Conservation (phyloP, 2,888 invertebrate species). For the Lutraria lutraria region DNA sequence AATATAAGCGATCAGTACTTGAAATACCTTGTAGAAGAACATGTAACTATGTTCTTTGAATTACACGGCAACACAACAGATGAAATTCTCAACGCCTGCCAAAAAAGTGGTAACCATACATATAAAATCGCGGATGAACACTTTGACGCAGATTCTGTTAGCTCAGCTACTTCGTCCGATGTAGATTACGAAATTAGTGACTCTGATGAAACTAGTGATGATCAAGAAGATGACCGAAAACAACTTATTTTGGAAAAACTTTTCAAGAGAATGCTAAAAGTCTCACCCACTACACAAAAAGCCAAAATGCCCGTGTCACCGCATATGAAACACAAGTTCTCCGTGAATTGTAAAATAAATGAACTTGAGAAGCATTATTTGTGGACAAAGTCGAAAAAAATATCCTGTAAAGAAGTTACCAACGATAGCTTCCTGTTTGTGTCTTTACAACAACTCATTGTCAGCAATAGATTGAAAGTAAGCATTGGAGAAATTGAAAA, state of each 20-base stretch:
- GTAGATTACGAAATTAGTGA: neutral
- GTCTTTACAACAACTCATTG: neutral
- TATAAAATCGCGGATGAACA: neutral
- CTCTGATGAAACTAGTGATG: neutral
- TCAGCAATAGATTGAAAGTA: slow-evolving; percentile 8
- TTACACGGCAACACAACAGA: neutral
- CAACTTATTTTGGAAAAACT: neutral
- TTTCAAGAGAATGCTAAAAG: slow-evolving; percentile 5
- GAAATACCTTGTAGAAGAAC: neutral
- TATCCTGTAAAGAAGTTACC: neutral
- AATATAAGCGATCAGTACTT: neutral
- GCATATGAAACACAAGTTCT: neutral
- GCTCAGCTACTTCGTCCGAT: neutral
- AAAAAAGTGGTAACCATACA: neutral
- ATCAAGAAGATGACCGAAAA: neutral
- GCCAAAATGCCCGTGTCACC: neutral
- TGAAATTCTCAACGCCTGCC: neutral
- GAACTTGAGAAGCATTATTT: neutral
- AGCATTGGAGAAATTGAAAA: neutral
- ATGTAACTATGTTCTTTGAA: neutral
- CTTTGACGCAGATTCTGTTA: neutral
- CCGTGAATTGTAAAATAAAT: neutral
- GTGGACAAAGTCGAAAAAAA: neutral
- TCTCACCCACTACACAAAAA: neutral
- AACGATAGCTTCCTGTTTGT: neutral